phyloP scores from a whole-genome alignment of 2,888 invertebrate species.

The Ormia ochracea region DNA sequence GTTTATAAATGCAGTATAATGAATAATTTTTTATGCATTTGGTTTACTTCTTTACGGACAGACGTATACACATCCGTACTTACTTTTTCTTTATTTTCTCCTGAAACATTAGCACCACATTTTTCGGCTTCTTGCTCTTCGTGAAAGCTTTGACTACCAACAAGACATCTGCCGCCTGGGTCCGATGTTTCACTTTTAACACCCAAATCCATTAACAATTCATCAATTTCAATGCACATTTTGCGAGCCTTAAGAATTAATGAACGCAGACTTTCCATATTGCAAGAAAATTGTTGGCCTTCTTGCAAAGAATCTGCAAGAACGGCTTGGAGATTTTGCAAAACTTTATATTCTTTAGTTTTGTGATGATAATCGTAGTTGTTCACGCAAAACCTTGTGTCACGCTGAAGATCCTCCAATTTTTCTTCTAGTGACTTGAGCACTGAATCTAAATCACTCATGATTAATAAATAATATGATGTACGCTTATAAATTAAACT shows the following conservation, averaged over 20 bases:
- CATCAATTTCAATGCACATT: slow-evolving; percentile 28
- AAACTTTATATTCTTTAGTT: slow-evolving; percentile 66
- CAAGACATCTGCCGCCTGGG: neutral
- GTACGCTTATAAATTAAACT: neutral
- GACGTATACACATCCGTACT: neutral
- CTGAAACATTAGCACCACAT: neutral
- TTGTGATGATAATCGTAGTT: slow-evolving; percentile 67
- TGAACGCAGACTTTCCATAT: slow-evolving; percentile 43
- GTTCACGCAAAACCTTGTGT: slow-evolving; percentile 65
- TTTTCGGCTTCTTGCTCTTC: slow-evolving; percentile 4
- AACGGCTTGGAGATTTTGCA: slow-evolving; percentile 56
- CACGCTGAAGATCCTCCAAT: slow-evolving; percentile 65
- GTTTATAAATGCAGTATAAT: too few relatives aligned
- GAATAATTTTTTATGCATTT: neutral
- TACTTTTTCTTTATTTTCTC: slow-evolving; percentile 46
- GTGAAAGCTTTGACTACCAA: slow-evolving; percentile 31
- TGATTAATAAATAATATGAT: neutral
- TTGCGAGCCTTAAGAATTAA: slow-evolving; percentile 13
- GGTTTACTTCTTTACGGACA: too few relatives aligned
- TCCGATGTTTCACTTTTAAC: neutral
- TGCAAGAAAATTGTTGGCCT: slow-evolving; percentile 52
- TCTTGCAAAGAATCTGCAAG: slow-evolving; percentile 50
- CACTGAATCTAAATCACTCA: slow-evolving; percentile 4
- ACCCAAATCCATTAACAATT: slow-evolving; percentile 8
- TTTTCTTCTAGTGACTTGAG: slow-evolving; percentile 58